Conservation (phyloP, 2,888 invertebrate genomes). For the Parelbella ahira region DNA sequence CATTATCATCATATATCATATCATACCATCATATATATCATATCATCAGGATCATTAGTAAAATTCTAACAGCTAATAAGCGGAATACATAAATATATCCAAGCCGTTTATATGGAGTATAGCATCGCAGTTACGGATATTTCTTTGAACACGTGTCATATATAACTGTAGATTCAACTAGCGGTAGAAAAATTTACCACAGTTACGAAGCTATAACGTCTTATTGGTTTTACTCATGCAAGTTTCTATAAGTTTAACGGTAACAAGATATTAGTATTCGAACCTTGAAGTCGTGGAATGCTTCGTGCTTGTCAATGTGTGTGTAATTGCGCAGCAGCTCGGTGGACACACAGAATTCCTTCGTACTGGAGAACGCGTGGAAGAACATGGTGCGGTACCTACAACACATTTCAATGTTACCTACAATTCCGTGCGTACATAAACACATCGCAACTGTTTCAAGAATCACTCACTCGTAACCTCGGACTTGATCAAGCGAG, state of each 20-base stretch:
- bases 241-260: conserved; percentile 20
- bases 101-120: too few relatives aligned
- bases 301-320: conserved; percentile 82
- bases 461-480: conserved; percentile 5
- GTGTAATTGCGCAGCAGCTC: conserved; percentile 86
- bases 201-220: too few relatives aligned
- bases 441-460: neutral
- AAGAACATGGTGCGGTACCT: conserved; percentile 87
- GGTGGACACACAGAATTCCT: conserved; percentile 89
- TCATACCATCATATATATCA: too few relatives aligned
- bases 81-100: too few relatives aligned
- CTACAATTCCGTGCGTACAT: conserved; percentile 1
- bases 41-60: too few relatives aligned
- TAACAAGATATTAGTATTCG: conserved; percentile 31
- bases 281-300: conserved; percentile 87
- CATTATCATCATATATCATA: too few relatives aligned
- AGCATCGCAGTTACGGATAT: too few relatives aligned
- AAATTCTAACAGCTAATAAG: too few relatives aligned
- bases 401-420: too few relatives aligned
- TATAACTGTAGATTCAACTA: too few relatives aligned
- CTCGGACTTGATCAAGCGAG: conserved; percentile 27
- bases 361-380: conserved; percentile 89
- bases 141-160: too few relatives aligned
- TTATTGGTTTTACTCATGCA: conserved; percentile 28
- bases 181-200: too few relatives aligned